Evolutionary conservation across 2,888 invertebrate genomes (phyloP).

Genomic region (Spisula subtruncata): DNA sequence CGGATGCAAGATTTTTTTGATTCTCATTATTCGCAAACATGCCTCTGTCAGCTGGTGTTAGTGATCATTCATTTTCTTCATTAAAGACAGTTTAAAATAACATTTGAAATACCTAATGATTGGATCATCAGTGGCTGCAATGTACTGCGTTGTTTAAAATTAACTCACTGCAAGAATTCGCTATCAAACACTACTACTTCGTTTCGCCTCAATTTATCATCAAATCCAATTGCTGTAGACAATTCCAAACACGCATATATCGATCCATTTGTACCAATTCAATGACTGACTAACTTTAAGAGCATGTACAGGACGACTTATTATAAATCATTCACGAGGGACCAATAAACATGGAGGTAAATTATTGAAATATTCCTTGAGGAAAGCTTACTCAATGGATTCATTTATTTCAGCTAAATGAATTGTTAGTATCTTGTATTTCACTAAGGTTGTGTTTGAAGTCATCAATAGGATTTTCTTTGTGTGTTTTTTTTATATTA

Average conservation of each 20-base stretch:
- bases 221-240: neutral
- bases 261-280: neutral
- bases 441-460: neutral
- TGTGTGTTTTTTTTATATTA: too few species aligned
- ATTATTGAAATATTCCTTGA: constrained; percentile 6
- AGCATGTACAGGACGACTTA: neutral
- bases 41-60: too few species aligned
- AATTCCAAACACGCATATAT: neutral
- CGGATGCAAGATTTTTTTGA: too few species aligned
- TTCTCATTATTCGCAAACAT: too few species aligned
- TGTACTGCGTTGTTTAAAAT: too few species aligned
- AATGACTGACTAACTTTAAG: constrained; percentile 11
- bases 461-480: too few species aligned
- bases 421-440: neutral
- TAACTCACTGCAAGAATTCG: too few species aligned
- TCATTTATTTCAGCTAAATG: neutral
- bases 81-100: too few species aligned
- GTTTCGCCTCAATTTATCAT: neutral
- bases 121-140: too few species aligned
- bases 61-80: too few species aligned
- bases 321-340: neutral
- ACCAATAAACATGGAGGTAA: neutral
- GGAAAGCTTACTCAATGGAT: neutral
- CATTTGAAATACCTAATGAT: too few species aligned
- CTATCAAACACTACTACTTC: too few species aligned